Evolutionary conservation across 1,140 invertebrate genomes (phyloP).

Genomic region (Maconellicoccus hirsutus): DNA sequence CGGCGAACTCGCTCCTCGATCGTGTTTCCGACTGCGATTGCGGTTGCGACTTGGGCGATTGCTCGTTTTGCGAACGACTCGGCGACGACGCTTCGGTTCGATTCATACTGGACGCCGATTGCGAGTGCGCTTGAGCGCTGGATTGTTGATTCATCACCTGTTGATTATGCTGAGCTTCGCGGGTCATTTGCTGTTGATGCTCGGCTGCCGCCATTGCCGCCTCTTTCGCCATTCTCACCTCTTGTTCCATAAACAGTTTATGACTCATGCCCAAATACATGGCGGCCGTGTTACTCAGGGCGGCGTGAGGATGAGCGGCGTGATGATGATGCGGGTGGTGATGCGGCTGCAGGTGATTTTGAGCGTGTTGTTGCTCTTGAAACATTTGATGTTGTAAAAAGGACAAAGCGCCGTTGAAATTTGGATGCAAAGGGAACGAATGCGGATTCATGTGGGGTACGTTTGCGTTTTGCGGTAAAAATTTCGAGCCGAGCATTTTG

Average conservation of each 20-base stretch:
- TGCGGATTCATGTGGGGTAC: conserved; percentile 28
- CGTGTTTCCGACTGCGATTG: conserved; percentile 34
- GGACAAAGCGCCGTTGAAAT: conserved; percentile 32
- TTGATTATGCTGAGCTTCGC: conserved; percentile 27
- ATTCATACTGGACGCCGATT: background rate
- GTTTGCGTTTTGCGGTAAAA: conserved; percentile 41
- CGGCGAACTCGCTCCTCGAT: conserved; percentile 28
- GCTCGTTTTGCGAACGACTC: conserved; percentile 35
- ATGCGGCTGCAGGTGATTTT: conserved; percentile 24
- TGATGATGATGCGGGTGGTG: conserved; percentile 29
- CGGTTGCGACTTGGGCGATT: conserved; percentile 37
- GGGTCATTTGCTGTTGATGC: conserved; percentile 34
- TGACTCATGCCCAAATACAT: conserved; percentile 61
- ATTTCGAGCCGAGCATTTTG: conserved; percentile 50
- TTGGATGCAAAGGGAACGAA: conserved; percentile 30
- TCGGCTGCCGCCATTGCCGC: conserved; percentile 41
- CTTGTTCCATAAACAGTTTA: conserved; percentile 61
- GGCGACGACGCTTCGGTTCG: background rate
- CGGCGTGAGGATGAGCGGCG: conserved; percentile 38
- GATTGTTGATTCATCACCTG: conserved; percentile 31
- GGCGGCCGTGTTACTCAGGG: conserved; percentile 52
- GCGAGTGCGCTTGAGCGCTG: background rate
- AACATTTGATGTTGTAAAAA: conserved; percentile 33
- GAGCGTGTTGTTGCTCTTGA: conserved; percentile 30
- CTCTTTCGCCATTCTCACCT: conserved; percentile 53